Percentiles rank a stretch among this genome's conserved stretches.
Evolutionary conservation across 2,113 vertebrate species (phyloP).

Genomic region (Zeus faber): DNA sequence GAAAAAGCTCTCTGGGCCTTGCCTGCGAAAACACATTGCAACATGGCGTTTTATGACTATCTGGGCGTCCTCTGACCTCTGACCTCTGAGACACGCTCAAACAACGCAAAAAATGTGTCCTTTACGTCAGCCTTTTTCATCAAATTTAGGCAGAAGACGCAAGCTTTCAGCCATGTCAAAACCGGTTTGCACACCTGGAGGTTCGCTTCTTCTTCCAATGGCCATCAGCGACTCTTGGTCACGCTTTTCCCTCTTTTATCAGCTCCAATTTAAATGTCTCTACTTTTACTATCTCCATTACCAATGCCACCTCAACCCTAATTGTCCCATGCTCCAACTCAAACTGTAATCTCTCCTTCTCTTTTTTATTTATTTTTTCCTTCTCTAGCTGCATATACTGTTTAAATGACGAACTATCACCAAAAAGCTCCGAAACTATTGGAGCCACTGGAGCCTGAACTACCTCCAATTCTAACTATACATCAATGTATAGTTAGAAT

Average conservation of each 20-base stretch:
- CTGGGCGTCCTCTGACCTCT: background rate
- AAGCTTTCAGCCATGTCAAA: background rate
- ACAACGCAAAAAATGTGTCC: background rate
- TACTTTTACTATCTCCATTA: background rate
- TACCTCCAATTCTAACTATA: too few relatives aligned
- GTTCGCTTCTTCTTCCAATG: background rate
- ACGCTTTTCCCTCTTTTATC: background rate
- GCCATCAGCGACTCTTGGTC: background rate
- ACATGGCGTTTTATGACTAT: background rate
- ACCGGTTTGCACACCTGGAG: too few relatives aligned
- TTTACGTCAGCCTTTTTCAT: background rate
- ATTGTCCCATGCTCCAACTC: background rate
- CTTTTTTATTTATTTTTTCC: background rate
- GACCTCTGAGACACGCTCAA: background rate
- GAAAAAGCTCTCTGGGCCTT: background rate
- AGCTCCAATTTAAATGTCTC: constrained; percentile 3
- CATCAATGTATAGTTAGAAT: too few relatives aligned
- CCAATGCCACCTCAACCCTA: background rate
- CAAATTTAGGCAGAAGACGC: background rate
- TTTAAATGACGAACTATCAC: background rate
- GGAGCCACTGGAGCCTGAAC: background rate
- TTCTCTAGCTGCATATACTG: background rate
- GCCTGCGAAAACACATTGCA: background rate
- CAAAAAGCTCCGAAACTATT: background rate
- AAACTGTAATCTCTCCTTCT: background rate